Percentiles rank a stretch among this genome's conserved stretches.
Conservation (phyloP, 2,888 invertebrate species). For the Drosophila kambysellisi region DNA sequence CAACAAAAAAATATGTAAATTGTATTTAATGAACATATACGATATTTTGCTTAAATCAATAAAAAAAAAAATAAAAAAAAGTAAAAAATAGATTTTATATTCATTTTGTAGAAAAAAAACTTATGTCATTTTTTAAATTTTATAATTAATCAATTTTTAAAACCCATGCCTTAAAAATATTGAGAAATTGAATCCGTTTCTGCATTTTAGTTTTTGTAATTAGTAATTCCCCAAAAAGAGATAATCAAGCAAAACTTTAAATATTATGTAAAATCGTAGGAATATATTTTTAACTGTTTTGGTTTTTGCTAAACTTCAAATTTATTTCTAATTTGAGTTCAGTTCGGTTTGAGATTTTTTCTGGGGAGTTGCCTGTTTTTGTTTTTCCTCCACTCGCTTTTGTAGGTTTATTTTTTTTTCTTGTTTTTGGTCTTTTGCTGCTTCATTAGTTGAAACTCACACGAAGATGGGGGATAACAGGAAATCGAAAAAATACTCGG, state of each 20-base stretch:
- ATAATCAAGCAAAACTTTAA: not conserved
- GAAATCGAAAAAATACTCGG: not conserved
- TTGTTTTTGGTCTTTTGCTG: not conserved
- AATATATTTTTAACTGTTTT: not conserved
- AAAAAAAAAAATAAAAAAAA: conserved; percentile 25
- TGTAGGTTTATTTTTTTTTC: not conserved
- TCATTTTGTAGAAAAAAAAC: not conserved
- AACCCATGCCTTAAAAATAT: not conserved
- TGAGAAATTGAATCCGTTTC: not conserved
- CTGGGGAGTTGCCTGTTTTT: not conserved
- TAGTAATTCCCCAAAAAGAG: not conserved
- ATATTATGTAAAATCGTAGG: not conserved
- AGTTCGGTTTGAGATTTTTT: conserved; percentile 24
- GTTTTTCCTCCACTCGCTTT: conserved; percentile 10
- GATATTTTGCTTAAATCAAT: conserved; percentile 66
- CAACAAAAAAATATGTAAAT: conserved; percentile 46
- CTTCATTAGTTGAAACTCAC: not conserved
- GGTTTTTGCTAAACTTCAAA: conserved; percentile 1
- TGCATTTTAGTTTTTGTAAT: not conserved
- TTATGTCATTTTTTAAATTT: not conserved
- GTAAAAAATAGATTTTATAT: not conserved
- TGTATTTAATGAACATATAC: conserved; percentile 51
- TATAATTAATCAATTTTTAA: not conserved
- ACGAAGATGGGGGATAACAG: conserved; percentile 7
- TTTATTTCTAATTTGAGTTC: conserved; percentile 35